Evolutionary conservation across 2,113 vertebrate genomes (phyloP).

Genomic region (Cygnus buccinator): DNA sequence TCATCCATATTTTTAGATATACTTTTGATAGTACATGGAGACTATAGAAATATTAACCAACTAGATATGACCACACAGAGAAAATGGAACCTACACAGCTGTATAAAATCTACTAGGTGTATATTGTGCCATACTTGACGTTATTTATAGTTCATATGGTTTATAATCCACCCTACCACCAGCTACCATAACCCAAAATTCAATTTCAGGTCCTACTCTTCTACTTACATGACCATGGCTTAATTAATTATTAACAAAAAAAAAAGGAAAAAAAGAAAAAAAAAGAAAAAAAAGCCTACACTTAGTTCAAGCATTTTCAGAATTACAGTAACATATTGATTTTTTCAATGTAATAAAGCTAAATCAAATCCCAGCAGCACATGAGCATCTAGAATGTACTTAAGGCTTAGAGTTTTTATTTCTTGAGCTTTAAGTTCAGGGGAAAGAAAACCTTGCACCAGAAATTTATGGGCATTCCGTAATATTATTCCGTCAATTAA

Average conservation of each 20-base stretch:
- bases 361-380: neutral
- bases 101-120: neutral
- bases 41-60: neutral
- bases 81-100: neutral
- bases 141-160: neutral
- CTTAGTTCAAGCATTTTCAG: neutral
- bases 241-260: neutral
- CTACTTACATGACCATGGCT: neutral
- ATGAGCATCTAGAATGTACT: neutral
- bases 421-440: neutral
- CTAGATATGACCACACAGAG: neutral
- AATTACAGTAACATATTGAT: neutral
- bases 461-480: neutral
- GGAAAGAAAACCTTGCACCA: no score
- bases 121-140: neutral
- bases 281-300: neutral
- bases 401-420: neutral
- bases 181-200: neutral
- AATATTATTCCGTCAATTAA: neutral
- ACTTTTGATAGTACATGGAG: neutral
- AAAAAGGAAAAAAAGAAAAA: fast-evolving
- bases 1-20: neutral
- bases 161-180: neutral
- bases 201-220: neutral
- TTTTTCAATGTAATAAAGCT: neutral